A percentile compares a stretch with the other conserved stretches of the same genome.
Conservation (phyloP, 2,113 vertebrate species). For the Pycnonotus jocosus region DNA sequence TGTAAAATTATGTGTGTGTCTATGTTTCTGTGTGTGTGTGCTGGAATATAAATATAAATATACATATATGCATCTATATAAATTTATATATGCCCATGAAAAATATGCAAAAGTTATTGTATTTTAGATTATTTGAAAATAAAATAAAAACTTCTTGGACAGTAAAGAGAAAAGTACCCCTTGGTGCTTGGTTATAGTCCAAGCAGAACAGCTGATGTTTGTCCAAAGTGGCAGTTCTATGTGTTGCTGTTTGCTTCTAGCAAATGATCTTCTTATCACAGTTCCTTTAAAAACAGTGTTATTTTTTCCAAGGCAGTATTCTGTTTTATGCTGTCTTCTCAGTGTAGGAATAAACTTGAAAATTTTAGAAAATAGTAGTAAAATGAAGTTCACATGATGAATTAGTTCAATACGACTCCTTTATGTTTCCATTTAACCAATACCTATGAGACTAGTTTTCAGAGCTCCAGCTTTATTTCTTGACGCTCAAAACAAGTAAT, state of each 20-base stretch:
- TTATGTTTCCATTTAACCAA: neutral
- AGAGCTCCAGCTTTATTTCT: neutral
- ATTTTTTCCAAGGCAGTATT: neutral
- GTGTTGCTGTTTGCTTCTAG: neutral
- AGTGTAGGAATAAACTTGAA: neutral
- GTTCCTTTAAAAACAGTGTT: neutral
- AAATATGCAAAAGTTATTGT: neutral
- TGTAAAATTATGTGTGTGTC: neutral
- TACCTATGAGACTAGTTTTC: neutral
- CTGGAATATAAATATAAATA: neutral
- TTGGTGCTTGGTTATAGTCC: neutral
- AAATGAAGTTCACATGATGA: neutral
- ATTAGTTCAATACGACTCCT: neutral
- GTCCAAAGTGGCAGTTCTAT: neutral
- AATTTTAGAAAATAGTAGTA: neutral
- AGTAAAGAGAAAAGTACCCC: neutral
- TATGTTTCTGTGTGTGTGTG: fast-evolving
- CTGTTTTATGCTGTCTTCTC: neutral
- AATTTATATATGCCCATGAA: neutral
- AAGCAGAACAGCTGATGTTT: neutral
- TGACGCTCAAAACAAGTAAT: neutral
- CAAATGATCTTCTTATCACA: neutral
- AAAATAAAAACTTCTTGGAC: neutral
- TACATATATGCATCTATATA: neutral
- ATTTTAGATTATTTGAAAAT: neutral